These are phyloP conservation scores for Sphinx pinastri DNA, from an alignment of 2,888 invertebrate genomes.

Conservation along the genomic window DNA sequence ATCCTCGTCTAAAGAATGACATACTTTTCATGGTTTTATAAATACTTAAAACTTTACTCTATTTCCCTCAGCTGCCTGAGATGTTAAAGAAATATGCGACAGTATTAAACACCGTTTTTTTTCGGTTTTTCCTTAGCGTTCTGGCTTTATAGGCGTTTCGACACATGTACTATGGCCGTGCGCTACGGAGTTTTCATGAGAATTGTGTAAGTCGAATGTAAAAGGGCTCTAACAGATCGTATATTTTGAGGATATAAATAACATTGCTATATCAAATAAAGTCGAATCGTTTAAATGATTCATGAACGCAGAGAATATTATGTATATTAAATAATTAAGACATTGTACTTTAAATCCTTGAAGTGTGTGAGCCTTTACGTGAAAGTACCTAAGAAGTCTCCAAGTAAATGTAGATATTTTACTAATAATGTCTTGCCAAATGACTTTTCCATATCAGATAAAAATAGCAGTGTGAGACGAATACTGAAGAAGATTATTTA, in stretches of 20 bases:
- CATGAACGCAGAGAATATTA: too few relatives aligned
- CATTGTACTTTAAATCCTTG: background rate
- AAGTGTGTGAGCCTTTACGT: background rate
- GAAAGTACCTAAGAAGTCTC: background rate
- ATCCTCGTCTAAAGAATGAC: background rate
- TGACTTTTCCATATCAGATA: conserved; percentile 14
- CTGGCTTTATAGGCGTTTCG: too few relatives aligned
- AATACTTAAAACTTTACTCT: background rate
- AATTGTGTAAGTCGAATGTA: too few relatives aligned
- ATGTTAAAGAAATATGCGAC: background rate
- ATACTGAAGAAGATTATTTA: background rate
- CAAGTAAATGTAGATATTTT: background rate
- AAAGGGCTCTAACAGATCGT: too few relatives aligned
- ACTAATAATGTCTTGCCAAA: conserved; percentile 13
- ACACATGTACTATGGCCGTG: too few relatives aligned
- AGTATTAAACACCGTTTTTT: too few relatives aligned
- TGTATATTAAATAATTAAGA: too few relatives aligned
- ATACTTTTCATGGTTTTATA: conserved; percentile 3
- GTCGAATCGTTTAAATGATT: too few relatives aligned
- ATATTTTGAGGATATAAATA: too few relatives aligned
- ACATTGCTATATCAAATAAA: too few relatives aligned
- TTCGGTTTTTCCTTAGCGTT: too few relatives aligned
- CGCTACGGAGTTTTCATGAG: too few relatives aligned
- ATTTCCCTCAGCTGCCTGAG: background rate
- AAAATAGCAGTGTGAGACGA: conserved; percentile 12